Conservation (phyloP, 2,888 invertebrate species). For the Empis livida region DNA sequence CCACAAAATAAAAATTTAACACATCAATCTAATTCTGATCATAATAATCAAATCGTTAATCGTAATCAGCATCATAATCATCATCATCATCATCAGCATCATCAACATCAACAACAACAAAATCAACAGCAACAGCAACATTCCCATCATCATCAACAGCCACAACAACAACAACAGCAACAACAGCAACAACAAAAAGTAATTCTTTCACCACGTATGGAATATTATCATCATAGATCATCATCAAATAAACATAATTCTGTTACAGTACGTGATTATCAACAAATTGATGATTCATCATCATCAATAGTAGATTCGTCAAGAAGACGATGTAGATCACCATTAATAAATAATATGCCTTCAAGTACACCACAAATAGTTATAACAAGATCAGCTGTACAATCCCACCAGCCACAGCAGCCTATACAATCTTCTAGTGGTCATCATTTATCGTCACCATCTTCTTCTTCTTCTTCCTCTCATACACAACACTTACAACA, state of each 20-base stretch:
- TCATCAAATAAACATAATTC: background rate
- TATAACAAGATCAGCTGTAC: constrained; percentile 6
- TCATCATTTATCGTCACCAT: background rate
- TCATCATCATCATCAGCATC: background rate
- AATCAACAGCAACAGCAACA: background rate
- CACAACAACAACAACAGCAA: background rate
- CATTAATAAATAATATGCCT: background rate
- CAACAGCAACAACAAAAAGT: constrained; percentile 23
- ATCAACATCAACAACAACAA: background rate
- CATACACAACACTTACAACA: constrained; percentile 19
- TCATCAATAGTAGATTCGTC: background rate
- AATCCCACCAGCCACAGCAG: constrained; percentile 14
- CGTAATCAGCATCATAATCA: background rate
- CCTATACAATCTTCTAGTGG: background rate
- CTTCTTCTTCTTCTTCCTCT: background rate
- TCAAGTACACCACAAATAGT: constrained; percentile 3
- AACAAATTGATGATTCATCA: background rate
- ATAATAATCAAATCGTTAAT: background rate
- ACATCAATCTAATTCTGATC: background rate
- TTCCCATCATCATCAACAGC: background rate
- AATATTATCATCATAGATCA: constrained; percentile 18
- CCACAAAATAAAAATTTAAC: background rate
- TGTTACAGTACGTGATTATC: background rate
- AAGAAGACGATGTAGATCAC: background rate
- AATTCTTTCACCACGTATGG: constrained; percentile 29